A percentile compares a stretch with the other conserved stretches of the same genome.
Conservation (phyloP, 2,888 invertebrate species). For the Pseudeuparius sepicola region DNA sequence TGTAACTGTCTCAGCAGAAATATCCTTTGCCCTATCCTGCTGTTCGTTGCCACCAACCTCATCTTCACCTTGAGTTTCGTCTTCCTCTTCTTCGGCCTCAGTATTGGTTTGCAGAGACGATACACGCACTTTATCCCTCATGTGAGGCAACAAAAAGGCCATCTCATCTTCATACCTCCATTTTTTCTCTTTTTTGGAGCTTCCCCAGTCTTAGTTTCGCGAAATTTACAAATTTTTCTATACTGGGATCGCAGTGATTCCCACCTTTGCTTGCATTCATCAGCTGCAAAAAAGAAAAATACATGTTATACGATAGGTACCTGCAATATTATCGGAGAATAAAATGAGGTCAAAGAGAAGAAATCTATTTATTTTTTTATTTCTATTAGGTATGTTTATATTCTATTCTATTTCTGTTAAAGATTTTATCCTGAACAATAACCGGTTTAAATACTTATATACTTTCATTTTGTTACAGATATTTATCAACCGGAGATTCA, state of each 20-base stretch:
- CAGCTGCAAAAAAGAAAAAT: conserved; percentile 6
- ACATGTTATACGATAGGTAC: conserved; percentile 1
- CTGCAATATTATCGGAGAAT: conserved; percentile 2
- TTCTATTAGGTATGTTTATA: no score
- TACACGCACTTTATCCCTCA: conserved; percentile 5
- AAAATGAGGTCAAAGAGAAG: conserved; percentile 8
- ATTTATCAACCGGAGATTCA: conserved; percentile 24
- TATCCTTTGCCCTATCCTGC: conserved; percentile 8
- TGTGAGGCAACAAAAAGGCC: conserved; percentile 13
- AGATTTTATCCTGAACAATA: no score
- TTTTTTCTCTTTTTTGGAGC: conserved; percentile 14
- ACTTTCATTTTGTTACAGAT: conserved; percentile 24
- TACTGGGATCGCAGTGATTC: conserved; percentile 12
- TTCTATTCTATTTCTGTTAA: no score
- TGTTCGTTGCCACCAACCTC: conserved; percentile 7
- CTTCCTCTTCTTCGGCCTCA: conserved; percentile 2
- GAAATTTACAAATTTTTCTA: conserved; percentile 12
- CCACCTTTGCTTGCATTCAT: conserved; percentile 9
- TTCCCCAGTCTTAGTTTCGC: conserved; percentile 10
- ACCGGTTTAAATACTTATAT: no score
- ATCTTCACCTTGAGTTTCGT: conserved; percentile 2
- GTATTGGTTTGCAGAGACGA: conserved; percentile 5
- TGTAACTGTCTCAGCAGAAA: conserved; percentile 5
- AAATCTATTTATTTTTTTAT: conserved; percentile 4
- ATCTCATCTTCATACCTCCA: conserved; percentile 17